A percentile compares a stretch with the other conserved stretches of the same genome.
Conservation (phyloP, 2,113 vertebrate genomes). For the Podarcis muralis region DNA sequence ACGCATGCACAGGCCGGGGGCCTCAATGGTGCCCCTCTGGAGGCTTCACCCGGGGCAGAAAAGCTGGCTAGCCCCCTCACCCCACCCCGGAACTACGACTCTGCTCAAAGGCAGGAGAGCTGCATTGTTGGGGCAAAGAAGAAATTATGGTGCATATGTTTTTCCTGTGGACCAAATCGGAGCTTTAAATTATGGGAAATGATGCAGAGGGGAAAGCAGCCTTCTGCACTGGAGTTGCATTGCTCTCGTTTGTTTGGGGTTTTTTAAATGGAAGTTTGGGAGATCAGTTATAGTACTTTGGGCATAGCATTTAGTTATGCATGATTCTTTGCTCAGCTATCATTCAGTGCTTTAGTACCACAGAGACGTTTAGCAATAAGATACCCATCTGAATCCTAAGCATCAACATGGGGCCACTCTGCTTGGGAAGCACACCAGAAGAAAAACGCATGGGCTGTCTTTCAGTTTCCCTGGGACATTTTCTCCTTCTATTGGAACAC, state of each 20-base stretch:
- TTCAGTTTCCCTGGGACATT: not conserved
- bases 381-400: not conserved
- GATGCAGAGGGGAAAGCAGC: not conserved
- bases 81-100: too few species aligned
- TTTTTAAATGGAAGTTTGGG: not conserved
- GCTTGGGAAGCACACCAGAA: fast-evolving
- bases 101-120: too few species aligned
- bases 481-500: not conserved
- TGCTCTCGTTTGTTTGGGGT: not conserved
- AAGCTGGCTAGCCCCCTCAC: too few species aligned
- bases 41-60: too few species aligned
- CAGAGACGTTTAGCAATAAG: not conserved
- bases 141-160: not conserved
- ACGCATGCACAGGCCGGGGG: too few species aligned
- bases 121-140: too few species aligned
- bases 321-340: not conserved
- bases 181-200: not conserved
- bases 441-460: not conserved
- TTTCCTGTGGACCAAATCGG: not conserved
- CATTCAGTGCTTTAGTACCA: not conserved
- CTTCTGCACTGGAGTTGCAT: not conserved
- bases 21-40: too few species aligned
- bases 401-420: too few species aligned
- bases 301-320: not conserved
- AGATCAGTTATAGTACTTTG: not conserved